Conservation (phyloP, 2,113 vertebrate species). For the Bujurquina vittata region DNA sequence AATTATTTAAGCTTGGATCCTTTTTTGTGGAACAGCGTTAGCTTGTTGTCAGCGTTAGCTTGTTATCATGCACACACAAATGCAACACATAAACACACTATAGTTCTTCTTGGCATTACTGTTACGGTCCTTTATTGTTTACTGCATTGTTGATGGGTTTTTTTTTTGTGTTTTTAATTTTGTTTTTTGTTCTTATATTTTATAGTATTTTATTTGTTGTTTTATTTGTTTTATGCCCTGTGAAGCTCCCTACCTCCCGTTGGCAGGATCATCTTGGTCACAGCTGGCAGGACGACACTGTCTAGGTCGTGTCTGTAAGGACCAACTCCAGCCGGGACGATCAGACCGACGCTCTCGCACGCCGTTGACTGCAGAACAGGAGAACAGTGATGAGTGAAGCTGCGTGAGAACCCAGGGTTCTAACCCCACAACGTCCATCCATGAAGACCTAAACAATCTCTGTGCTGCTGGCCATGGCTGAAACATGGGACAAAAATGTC, state of each 20-base stretch:
- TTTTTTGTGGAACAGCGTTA: too few relatives aligned
- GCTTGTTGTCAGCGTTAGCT: too few relatives aligned
- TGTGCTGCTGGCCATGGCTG: not conserved
- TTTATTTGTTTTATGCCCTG: too few relatives aligned
- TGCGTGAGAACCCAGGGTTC: too few relatives aligned
- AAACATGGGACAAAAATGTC: not conserved
- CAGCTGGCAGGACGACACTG: not conserved
- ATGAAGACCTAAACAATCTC: not conserved
- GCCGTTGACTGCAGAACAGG: slow-evolving; percentile 8
- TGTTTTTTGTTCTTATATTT: too few relatives aligned
- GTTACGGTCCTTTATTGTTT: too few relatives aligned
- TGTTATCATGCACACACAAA: not conserved
- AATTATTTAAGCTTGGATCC: too few relatives aligned
- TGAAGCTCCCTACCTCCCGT: slow-evolving; percentile 54
- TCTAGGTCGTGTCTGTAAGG: slow-evolving; percentile 10
- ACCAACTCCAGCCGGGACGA: slow-evolving; percentile 31
- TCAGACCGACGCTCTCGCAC: slow-evolving; percentile 14
- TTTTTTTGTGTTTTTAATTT: too few relatives aligned
- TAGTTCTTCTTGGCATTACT: too few relatives aligned
- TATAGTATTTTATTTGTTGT: too few relatives aligned
- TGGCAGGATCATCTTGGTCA: slow-evolving; percentile 14
- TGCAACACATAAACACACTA: not conserved
- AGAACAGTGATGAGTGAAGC: not conserved
- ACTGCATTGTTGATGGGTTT: too few relatives aligned
- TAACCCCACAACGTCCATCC: too few relatives aligned